These are phyloP conservation scores for Dicrostonyx torquatus DNA, from an alignment of 2,797 vertebrate genomes.

Conservation along the genomic window DNA sequence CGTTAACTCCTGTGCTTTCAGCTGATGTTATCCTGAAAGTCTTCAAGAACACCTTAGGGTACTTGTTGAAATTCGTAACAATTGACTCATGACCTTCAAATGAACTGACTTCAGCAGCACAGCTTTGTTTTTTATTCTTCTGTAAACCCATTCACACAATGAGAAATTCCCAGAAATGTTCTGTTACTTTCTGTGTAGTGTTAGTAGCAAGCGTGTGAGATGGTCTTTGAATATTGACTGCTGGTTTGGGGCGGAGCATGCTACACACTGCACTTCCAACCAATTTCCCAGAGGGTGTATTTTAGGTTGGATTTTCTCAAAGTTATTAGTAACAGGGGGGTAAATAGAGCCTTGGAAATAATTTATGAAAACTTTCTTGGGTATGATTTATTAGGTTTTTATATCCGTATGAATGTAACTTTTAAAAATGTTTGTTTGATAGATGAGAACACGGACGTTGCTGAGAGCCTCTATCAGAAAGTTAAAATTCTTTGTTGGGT, in stretches of 20 bases:
- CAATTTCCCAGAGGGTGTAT: neutral
- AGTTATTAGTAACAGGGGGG: slow-evolving; percentile 20
- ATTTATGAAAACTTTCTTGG: slow-evolving; percentile 52
- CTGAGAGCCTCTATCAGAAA: slow-evolving; percentile 84
- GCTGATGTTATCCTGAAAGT: neutral
- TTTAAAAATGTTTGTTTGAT: slow-evolving; percentile 57
- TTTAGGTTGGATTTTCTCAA: slow-evolving; percentile 40
- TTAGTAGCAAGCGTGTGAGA: slow-evolving; percentile 22
- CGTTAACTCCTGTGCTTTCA: slow-evolving; percentile 20
- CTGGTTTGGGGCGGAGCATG: neutral
- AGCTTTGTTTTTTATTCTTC: neutral
- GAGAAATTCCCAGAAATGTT: slow-evolving; percentile 12
- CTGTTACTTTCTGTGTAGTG: slow-evolving; percentile 2
- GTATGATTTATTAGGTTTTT: slow-evolving; percentile 50
- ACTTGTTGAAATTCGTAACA: neutral
- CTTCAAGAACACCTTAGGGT: neutral
- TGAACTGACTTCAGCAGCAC: slow-evolving; percentile 10
- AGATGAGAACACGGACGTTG: slow-evolving; percentile 87
- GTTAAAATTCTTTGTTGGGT: slow-evolving; percentile 94
- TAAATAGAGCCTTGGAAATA: slow-evolving; percentile 32
- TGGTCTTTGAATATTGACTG: neutral
- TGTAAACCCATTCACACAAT: slow-evolving; percentile 34
- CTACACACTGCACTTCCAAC: neutral
- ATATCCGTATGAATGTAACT: slow-evolving; percentile 52
- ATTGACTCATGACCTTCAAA: neutral